Conservation (phyloP, 2,888 invertebrate species). For the Phyllotreta cruciferae region DNA sequence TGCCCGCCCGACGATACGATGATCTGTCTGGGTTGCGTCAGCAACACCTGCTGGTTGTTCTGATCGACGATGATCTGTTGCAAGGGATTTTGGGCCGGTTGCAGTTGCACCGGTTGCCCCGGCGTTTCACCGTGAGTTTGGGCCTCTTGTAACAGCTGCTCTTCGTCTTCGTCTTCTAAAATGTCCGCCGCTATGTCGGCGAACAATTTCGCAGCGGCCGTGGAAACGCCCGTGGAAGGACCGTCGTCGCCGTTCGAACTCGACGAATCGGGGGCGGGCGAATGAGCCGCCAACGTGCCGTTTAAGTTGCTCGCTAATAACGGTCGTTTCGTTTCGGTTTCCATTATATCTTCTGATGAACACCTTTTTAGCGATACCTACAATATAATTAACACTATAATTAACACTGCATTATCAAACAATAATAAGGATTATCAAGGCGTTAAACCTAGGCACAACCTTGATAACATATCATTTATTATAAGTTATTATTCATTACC, state of each 20-base stretch:
- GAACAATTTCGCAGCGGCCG: constrained; percentile 84
- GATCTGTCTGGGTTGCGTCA: constrained; percentile 63
- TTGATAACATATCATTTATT: too few species aligned
- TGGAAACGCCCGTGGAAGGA: constrained; percentile 70
- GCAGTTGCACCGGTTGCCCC: constrained; percentile 29
- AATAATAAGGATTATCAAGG: not conserved
- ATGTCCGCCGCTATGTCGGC: constrained; percentile 86
- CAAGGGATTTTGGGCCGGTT: constrained; percentile 37
- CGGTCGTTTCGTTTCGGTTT: constrained; percentile 60
- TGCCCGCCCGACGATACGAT: constrained; percentile 59
- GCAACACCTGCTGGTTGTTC: constrained; percentile 54
- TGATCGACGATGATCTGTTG: constrained; percentile 55
- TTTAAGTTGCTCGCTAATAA: constrained; percentile 51
- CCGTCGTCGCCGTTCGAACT: constrained; percentile 62
- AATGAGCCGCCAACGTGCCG: constrained; percentile 55
- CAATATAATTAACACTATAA: not conserved
- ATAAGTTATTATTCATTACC: too few species aligned
- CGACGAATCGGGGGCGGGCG: constrained; percentile 61
- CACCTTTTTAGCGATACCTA: constrained; percentile 54
- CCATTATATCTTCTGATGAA: constrained; percentile 59
- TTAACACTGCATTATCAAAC: not conserved
- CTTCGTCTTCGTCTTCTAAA: constrained; percentile 79
- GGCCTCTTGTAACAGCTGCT: constrained; percentile 57
- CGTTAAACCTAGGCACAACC: not conserved
- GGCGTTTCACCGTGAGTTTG: too few species aligned